These are phyloP conservation scores for Smithornis capensis DNA, from an alignment of 2,113 vertebrate genomes.

Conservation along the genomic window DNA sequence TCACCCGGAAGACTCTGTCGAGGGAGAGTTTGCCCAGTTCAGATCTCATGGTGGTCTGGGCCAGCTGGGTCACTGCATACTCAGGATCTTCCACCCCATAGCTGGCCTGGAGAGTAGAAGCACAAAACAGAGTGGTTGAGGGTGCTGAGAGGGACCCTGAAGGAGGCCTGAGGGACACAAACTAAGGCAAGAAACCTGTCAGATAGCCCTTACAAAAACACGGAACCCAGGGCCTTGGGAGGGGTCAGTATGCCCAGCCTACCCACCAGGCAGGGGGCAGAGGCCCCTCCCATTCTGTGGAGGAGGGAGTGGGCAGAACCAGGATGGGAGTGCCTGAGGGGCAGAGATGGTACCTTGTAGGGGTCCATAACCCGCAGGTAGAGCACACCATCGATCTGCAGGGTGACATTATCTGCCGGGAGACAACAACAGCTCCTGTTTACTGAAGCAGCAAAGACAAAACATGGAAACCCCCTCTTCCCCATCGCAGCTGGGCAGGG, in stretches of 20 bases:
- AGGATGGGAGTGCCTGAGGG: background rate
- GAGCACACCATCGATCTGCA: conserved; percentile 96
- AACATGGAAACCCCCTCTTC: fast-evolving
- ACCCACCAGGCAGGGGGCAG: fast-evolving
- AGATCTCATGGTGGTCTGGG: conserved; percentile 97
- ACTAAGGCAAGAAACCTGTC: background rate
- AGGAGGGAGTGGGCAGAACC: background rate
- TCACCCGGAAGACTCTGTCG: conserved; percentile 95
- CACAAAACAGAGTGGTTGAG: background rate
- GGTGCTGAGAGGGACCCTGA: background rate
- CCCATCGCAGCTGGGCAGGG: background rate
- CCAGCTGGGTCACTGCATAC: conserved; percentile 94
- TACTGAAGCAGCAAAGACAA: background rate
- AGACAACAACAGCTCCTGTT: background rate
- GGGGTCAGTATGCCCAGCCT: background rate
- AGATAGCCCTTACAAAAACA: background rate
- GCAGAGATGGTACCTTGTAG: conserved; percentile 84
- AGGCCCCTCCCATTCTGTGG: fast-evolving
- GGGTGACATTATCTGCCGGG: conserved; percentile 89
- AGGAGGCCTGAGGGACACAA: background rate
- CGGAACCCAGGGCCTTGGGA: background rate
- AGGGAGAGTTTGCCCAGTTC: conserved; percentile 95
- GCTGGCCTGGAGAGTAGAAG: conserved; percentile 78
- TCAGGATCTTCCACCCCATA: conserved; percentile 97
- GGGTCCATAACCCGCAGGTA: conserved; percentile 93